A percentile compares a stretch with the other conserved stretches of the same genome.
Conservation (phyloP, 2,888 invertebrate genomes). For the Hyposoter didymator region DNA sequence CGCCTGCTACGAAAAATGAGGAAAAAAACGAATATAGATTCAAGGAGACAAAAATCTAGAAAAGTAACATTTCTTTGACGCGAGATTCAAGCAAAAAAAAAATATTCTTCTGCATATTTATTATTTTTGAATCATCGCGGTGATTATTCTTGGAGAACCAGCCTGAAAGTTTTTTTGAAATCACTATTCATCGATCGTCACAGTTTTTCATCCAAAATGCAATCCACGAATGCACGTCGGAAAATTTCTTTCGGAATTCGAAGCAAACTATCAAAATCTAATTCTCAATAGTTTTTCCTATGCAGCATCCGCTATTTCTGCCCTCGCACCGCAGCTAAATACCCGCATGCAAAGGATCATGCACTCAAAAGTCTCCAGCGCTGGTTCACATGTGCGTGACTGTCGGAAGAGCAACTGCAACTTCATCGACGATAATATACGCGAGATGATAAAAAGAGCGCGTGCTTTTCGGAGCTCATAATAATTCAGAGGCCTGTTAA, state of each 20-base stretch:
- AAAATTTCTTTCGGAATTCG: background rate
- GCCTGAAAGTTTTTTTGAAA: background rate
- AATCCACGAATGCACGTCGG: background rate
- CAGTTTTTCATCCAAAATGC: background rate
- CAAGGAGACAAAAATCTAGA: background rate
- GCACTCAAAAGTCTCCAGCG: background rate
- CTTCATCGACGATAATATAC: conserved; percentile 62
- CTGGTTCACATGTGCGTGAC: conserved; percentile 64
- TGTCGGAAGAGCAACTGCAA: conserved; percentile 43
- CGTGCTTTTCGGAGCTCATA: conserved; percentile 38
- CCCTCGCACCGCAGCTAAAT: background rate
- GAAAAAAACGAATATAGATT: conserved; percentile 33
- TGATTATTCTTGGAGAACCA: background rate
- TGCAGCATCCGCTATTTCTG: background rate
- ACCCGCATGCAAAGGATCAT: background rate
- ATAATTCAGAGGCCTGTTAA: conserved; percentile 42
- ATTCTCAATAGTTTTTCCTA: background rate
- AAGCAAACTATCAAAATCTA: background rate
- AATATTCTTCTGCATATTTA: conserved; percentile 6
- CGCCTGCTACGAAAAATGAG: conserved; percentile 36
- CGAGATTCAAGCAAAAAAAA: conserved; percentile 29
- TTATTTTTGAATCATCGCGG: conserved; percentile 12
- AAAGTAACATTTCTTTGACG: conserved; percentile 24
- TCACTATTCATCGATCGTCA: background rate
- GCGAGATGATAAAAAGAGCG: conserved; percentile 53